phyloP scores from a whole-genome alignment of 2,113 vertebrate genomes.

The Suricata suricatta region DNA sequence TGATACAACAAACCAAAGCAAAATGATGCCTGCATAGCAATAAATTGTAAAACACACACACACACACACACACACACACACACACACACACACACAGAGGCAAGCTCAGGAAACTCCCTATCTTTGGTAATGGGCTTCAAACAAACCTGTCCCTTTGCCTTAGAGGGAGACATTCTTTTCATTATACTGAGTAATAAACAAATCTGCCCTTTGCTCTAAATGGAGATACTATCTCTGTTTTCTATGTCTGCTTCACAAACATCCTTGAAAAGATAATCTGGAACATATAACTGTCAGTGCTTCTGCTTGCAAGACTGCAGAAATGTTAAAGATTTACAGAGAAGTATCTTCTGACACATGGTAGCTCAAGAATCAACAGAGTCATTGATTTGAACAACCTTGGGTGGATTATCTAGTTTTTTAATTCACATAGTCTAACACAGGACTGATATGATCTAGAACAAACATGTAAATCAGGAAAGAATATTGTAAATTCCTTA shows the following conservation, averaged over 20 bases:
- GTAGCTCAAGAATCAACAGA: not conserved
- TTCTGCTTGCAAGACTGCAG: not conserved
- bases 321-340: not conserved
- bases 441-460: not conserved
- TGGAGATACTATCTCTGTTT: not conserved
- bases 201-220: not conserved
- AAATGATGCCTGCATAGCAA: not conserved
- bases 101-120: not conserved
- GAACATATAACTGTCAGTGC: not conserved
- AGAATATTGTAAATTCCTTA: not conserved
- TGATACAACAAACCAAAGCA: not conserved
- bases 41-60: not conserved
- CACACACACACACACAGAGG: not conserved
- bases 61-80: not conserved
- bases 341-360: not conserved
- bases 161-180: not conserved
- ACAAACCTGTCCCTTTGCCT: not conserved
- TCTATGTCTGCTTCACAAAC: not conserved
- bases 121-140: not conserved
- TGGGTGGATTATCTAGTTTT: not conserved
- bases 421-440: not conserved
- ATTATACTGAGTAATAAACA: not conserved
- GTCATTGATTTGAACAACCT: not conserved
- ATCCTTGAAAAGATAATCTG: not conserved
- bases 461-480: not conserved